Conservation (phyloP, 2,888 invertebrate species). For the Caenorhabditis sp. region DNA sequence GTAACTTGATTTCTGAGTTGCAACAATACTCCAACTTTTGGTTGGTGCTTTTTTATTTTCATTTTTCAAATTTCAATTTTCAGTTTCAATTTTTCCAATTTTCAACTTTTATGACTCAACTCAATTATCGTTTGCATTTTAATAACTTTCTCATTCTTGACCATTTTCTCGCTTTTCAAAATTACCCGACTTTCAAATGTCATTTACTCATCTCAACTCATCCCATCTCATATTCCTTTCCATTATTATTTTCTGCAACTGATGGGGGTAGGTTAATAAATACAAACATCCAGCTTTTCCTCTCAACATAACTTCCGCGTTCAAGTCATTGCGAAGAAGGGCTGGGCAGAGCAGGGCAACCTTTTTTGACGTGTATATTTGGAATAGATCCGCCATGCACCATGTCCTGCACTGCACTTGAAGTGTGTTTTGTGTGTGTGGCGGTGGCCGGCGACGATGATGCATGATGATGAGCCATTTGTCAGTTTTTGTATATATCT, state of each 20-base stretch:
- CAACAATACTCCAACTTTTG: not conserved
- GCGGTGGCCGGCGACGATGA: conserved; percentile 8
- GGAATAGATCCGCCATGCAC: too few relatives aligned
- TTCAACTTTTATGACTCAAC: too few relatives aligned
- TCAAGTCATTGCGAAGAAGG: too few relatives aligned
- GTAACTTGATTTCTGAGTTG: conserved; percentile 48
- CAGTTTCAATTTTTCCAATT: too few relatives aligned
- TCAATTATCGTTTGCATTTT: not conserved
- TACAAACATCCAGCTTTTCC: conserved; percentile 21
- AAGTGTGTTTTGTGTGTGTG: conserved; percentile 46
- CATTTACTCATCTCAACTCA: conserved; percentile 1
- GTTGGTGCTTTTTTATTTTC: too few relatives aligned
- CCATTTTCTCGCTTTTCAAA: not conserved
- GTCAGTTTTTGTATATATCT: conserved; percentile 16
- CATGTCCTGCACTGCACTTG: conserved; percentile 51
- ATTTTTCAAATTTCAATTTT: too few relatives aligned
- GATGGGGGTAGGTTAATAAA: not conserved
- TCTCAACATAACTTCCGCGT: conserved; percentile 40
- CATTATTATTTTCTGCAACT: conserved; percentile 2
- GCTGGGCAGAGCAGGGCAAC: too few relatives aligned
- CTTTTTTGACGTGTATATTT: conserved; percentile 34
- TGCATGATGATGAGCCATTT: conserved; percentile 48
- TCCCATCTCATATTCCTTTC: not conserved
- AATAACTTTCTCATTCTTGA: not conserved
- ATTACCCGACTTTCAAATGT: not conserved